phyloP scores from a whole-genome alignment of 2,113 vertebrate species.

The Paedocypris sp. region DNA sequence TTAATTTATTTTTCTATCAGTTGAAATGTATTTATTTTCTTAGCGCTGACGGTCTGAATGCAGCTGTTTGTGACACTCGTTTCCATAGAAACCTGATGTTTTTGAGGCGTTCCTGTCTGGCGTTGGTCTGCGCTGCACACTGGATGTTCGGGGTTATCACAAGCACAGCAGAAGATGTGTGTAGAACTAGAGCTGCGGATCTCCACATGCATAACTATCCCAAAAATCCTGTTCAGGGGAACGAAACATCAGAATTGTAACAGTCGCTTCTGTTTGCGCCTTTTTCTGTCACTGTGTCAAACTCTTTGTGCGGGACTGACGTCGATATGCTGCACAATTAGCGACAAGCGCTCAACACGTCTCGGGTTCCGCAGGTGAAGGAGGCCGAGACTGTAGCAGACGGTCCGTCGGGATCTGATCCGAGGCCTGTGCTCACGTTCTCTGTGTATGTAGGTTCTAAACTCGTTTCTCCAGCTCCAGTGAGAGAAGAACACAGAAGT shows the following conservation, averaged over 20 bases:
- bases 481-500: conserved; percentile 40
- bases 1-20: too few relatives aligned
- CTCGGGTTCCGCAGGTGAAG: too few relatives aligned
- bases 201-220: not conserved
- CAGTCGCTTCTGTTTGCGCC: not conserved
- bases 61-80: too few relatives aligned
- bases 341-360: too few relatives aligned
- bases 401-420: too few relatives aligned
- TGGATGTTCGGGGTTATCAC: conserved; percentile 15
- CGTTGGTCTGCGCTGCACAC: not conserved
- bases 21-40: too few relatives aligned
- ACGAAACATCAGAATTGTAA: not conserved
- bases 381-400: too few relatives aligned
- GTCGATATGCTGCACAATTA: conserved; percentile 10
- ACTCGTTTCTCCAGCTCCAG: conserved; percentile 30
- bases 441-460: too few relatives aligned
- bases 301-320: not conserved
- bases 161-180: conserved; percentile 18
- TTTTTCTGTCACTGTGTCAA: conserved; percentile 2
- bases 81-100: too few relatives aligned
- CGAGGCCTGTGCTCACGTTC: too few relatives aligned
- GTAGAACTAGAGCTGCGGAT: not conserved
- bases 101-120: not conserved
- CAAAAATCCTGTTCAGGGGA: not conserved
- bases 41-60: too few relatives aligned